These are phyloP conservation scores for Cyprinodon brontotheroides DNA, from an alignment of 2,113 vertebrate genomes.

Conservation along the genomic window DNA sequence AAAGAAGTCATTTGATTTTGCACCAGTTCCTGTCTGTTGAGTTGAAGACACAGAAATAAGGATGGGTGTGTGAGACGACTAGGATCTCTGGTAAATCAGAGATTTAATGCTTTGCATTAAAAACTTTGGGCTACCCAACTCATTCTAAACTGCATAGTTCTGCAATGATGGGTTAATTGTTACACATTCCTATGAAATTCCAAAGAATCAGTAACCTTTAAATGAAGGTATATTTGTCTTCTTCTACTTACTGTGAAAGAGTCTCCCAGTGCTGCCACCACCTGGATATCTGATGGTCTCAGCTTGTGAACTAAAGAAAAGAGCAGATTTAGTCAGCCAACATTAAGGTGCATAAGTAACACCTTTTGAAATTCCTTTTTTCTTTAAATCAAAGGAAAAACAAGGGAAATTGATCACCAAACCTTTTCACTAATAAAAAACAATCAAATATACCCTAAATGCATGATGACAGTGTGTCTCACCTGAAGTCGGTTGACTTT, in stretches of 20 bases:
- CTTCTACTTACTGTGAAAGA: constrained; percentile 83
- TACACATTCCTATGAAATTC: background rate
- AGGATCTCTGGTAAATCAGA: background rate
- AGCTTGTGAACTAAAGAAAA: constrained; percentile 82
- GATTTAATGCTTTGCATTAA: background rate
- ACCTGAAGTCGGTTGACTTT: constrained; percentile 85
- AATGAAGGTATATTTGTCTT: background rate
- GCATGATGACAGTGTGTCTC: constrained; percentile 47
- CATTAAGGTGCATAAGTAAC: background rate
- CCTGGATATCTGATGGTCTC: constrained; percentile 85
- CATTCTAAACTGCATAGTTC: background rate
- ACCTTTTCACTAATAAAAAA: background rate
- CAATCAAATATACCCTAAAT: background rate
- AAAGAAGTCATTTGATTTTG: constrained; percentile 68
- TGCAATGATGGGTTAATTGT: background rate
- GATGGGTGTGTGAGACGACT: background rate
- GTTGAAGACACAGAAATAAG: constrained; percentile 2
- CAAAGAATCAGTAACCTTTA: background rate
- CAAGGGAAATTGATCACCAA: background rate
- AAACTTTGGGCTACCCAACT: background rate
- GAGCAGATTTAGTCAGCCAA: background rate
- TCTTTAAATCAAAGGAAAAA: background rate
- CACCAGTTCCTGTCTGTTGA: constrained; percentile 82
- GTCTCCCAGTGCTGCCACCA: constrained; percentile 89
- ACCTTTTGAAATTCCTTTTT: too few relatives aligned